Conservation (phyloP, 2,888 invertebrate species). For the Xanthorhoe spadicearia region DNA sequence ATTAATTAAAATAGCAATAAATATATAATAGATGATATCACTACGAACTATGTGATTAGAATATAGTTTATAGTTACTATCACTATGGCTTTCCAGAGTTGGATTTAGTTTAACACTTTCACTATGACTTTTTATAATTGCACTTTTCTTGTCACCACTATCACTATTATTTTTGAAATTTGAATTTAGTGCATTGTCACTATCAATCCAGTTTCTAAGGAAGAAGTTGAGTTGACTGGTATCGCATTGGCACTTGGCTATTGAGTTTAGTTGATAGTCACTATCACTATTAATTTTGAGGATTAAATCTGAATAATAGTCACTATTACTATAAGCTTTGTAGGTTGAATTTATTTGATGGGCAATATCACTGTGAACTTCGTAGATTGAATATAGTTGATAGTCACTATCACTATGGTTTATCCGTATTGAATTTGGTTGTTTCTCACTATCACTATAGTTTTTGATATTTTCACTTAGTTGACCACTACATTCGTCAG, state of each 20-base stretch:
- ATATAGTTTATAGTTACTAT: constrained; percentile 9
- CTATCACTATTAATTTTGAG: constrained; percentile 3
- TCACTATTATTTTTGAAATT: background rate
- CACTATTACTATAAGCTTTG: constrained; percentile 15
- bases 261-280: constrained; percentile 9
- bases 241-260: background rate
- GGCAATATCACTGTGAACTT: constrained; percentile 5
- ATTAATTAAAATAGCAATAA: background rate
- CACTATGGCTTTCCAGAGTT: background rate
- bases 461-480: constrained; percentile 5
- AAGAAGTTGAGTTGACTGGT: no score
- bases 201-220: background rate
- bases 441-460: constrained; percentile 7
- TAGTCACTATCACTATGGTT: constrained; percentile 16
- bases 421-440: constrained; percentile 7
- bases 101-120: constrained; percentile 6
- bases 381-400: constrained; percentile 2
- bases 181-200: constrained; percentile 6
- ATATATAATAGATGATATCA: background rate
- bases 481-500: constrained; percentile 33
- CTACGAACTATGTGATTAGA: constrained; percentile 3
- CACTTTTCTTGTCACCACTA: constrained; percentile 1
- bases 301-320: background rate
- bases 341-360: background rate
- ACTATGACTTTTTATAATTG: background rate